Base-by-base conservation (phyloP, 2,797 vertebrate species). In the Acipenser transmontanus region DNA sequence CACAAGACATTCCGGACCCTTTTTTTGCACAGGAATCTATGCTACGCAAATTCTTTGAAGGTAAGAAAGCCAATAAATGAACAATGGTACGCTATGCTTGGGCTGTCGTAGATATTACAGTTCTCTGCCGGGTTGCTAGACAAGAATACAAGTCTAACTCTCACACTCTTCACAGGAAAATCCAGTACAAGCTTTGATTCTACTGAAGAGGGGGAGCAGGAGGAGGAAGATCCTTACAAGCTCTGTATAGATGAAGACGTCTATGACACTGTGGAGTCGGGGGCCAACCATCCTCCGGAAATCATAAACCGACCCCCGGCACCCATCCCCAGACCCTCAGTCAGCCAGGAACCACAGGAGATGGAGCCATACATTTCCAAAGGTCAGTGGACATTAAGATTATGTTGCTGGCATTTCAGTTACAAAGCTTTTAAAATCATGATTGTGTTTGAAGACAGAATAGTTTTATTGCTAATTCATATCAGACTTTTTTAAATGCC, bases 41-140 rank as follows among this genome's bases (percentile, higher is more conserved):
- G 84, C 89, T 98, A 12, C 90, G 95, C 77, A 95, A 85, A 69
- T 98, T 98, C 84, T 92, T 99, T 71, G 88, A 93, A 95, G 92
- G 97, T 98, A 80, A 71, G 69, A 59, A 5, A 2, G 34, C 34
- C 34, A 34, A 34, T 34, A 34, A 34, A 34, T 34, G 34, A 34
- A 34, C 34, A 4, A 34, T 34, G 34, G 34, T 34, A 34, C 4
- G 34, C 0, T 34, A 34, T 34, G 4, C 34, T 34, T 34, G 34
- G 34, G 34, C 34, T 34, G 34, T 34, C 0, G 4, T 34, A 34
- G 34, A 34, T 34, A 34, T 34, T 34, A 34, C 34, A 34, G 34
- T 34, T 34, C 34, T 4, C 34, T 34, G 34, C 34, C 34, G 4
- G 34, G 34, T 34, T 34, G 34, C 34, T 34, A 17, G 17, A 34